Conservation (phyloP, 1,140 invertebrate species). For the Pogonomyrmex barbatus region DNA sequence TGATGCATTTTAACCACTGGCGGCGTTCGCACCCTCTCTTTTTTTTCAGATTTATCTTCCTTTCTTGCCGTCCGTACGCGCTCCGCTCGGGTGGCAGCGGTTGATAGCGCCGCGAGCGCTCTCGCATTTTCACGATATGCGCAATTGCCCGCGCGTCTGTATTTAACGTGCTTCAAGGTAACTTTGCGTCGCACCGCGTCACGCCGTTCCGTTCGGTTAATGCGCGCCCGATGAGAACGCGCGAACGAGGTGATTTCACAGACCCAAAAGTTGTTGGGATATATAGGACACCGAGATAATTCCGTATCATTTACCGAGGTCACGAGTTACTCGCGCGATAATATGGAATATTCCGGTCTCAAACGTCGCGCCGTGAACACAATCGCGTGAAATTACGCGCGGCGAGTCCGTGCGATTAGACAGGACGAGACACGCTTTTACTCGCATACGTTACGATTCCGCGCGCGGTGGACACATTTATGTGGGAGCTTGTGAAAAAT, state of each 20-base stretch:
- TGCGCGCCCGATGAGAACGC: background rate
- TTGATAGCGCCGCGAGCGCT: constrained; percentile 62
- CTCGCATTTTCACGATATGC: constrained; percentile 67
- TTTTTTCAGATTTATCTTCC: constrained; percentile 70
- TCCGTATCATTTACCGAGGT: constrained; percentile 47
- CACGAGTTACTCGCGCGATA: constrained; percentile 17
- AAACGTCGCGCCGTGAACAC: background rate
- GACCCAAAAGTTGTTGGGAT: constrained; percentile 39
- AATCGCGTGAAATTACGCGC: constrained; percentile 44
- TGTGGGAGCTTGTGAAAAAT: background rate
- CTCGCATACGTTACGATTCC: constrained; percentile 34
- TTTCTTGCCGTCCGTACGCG: constrained; percentile 38
- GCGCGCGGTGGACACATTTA: background rate
- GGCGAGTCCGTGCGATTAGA: constrained; percentile 36
- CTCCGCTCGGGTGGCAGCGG: constrained; percentile 54
- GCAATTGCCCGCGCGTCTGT: constrained; percentile 63
- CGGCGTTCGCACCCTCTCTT: constrained; percentile 13
- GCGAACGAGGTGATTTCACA: background rate
- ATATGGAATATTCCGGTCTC: constrained; percentile 20
- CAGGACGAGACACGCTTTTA: constrained; percentile 14
- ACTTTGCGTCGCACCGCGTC: constrained; percentile 16
- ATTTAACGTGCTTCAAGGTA: constrained; percentile 68
- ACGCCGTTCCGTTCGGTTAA: constrained; percentile 17
- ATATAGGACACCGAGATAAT: constrained; percentile 53
- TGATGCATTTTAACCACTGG: constrained; percentile 71